These are phyloP conservation scores for Eurois occulta DNA, from an alignment of 2,888 invertebrate genomes.

Conservation along the genomic window DNA sequence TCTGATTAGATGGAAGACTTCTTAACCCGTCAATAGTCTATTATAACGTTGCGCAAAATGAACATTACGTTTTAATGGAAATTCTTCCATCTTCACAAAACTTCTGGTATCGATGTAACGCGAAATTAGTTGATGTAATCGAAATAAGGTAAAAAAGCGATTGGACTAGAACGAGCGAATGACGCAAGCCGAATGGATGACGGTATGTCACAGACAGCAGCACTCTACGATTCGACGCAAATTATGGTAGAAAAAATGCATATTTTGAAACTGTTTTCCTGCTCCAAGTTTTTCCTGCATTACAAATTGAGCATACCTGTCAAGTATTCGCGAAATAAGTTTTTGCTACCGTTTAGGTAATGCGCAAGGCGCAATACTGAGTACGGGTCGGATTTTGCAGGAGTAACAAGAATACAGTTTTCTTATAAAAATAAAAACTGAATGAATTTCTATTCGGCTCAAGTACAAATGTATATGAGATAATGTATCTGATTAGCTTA, in stretches of 20 bases:
- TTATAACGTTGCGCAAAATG: conserved; percentile 78
- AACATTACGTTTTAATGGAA: conserved; percentile 82
- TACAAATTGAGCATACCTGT: conserved; percentile 26
- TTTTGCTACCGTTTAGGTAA: conserved; percentile 25
- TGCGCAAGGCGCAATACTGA: conserved; percentile 26
- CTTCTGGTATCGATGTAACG: conserved; percentile 80
- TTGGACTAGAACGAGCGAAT: conserved; percentile 76
- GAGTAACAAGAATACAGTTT: conserved; percentile 44
- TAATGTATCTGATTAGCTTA: conserved; percentile 70
- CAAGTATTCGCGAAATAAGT: conserved; percentile 21
- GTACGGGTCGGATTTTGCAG: conserved; percentile 10
- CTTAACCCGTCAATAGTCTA: conserved; percentile 72
- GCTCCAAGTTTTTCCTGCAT: conserved; percentile 47
- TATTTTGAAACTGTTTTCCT: conserved; percentile 62
- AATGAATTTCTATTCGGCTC: conserved; percentile 37
- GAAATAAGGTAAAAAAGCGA: conserved; percentile 79
- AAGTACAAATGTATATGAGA: conserved; percentile 54
- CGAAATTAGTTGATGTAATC: conserved; percentile 83
- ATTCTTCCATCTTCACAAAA: conserved; percentile 76
- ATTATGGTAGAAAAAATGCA: conserved; percentile 49
- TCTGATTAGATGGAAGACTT: conserved; percentile 62
- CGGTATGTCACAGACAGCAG: conserved; percentile 69
- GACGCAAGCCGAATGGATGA: conserved; percentile 76
- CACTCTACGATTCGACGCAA: conserved; percentile 38
- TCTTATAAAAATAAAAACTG: conserved; percentile 16